Evolutionary conservation across 2,888 invertebrate genomes (phyloP).

Genomic region (Aplocera efformata): DNA sequence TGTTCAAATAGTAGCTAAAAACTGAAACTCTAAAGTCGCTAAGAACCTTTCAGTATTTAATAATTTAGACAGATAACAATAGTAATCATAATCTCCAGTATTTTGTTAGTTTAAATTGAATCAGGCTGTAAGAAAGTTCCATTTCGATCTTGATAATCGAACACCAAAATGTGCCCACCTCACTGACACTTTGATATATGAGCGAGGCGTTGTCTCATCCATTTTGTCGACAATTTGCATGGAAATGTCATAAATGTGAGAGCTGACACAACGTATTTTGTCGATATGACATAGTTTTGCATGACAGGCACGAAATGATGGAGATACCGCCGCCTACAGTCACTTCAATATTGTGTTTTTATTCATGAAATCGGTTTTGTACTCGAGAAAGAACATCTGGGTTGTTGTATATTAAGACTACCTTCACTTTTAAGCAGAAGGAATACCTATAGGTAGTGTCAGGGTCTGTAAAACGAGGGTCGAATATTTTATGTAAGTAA

Average conservation of each 20-base stretch:
- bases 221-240: conserved; percentile 59
- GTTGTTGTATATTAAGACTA: no score
- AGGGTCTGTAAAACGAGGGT: no score
- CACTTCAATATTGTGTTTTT: conserved; percentile 12
- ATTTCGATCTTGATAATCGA: no score
- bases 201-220: conserved; percentile 46
- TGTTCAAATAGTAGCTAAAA: no score
- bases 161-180: conserved; percentile 13
- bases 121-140: no score
- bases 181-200: conserved; percentile 38
- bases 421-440: not conserved
- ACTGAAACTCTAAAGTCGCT: no score
- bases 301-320: conserved; percentile 18
- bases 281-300: conserved; percentile 31
- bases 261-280: conserved; percentile 43
- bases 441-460: no score
- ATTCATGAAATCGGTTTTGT: conserved; percentile 9
- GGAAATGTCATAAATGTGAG: conserved; percentile 55
- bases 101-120: no score
- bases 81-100: no score
- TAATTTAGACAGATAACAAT: no score
- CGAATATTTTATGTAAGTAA: no score
- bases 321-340: conserved; percentile 12
- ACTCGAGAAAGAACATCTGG: conserved; percentile 3
- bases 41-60: no score